Base-by-base conservation (phyloP, 2,888 invertebrate species). In the Clitarchus hookeri region DNA sequence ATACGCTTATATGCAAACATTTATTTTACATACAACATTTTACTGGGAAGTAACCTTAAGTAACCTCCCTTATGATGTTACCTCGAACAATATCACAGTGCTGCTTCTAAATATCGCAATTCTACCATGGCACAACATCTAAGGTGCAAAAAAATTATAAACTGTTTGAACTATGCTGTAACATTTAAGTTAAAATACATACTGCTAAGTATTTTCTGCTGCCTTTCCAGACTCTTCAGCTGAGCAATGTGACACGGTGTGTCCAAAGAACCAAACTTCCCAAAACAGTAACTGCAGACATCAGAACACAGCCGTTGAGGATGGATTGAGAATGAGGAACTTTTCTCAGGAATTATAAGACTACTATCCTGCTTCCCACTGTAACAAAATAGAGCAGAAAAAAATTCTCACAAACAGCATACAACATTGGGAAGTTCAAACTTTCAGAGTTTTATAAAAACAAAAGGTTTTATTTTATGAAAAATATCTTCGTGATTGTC, bases 181-280 rank as follows among this genome's bases (percentile, higher is more conserved):
- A 13, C 11, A 27, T 82, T 83, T 36, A 25, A 26, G 6, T 84
- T 77, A 85, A 84, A 84, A 84, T 82, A 93, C 94, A 93, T 91
- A 96, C 96, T 94, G 88, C 94, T 94, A 87, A 97, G 92, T 87
- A 97, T 96, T 90, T 96, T 96, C 90, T 95, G 95, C 91, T 96
- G 96, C n/a, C 96, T 92, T 87, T 97, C 97, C 0, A 94, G 93
- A 85, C 96, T 96, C 89, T 97, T 97, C 91, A 97, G 95, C 91
- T 97, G 97, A 0, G 96, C 97, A 85, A 97, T 95, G 90, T 97
- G 97, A 91, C 96, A 96, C 0, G 97, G 97, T 0, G 97, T 97
- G 90, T 97, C 97, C 88, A 96, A 95, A 0, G 96, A 93, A 0
- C 97, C 97, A 89, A 97, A 97, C 91, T 96, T 97, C 16, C 97